Evolutionary conservation across 2,888 invertebrate species (phyloP).

Genomic region (Caradrina clavipalpis): DNA sequence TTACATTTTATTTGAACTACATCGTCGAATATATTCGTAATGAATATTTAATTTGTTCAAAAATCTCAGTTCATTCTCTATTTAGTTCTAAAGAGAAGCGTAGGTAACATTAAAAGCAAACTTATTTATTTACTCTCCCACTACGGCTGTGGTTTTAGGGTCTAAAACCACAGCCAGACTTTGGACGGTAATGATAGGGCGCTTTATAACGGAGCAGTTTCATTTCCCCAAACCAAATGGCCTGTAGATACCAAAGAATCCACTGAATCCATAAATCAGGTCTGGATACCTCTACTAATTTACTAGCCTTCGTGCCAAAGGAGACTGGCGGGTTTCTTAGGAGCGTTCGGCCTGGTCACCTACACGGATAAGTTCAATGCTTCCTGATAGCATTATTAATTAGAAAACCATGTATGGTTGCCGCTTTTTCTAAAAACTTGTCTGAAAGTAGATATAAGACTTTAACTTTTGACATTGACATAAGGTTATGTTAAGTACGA

Average conservation of each 20-base stretch:
- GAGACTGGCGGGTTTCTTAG: too few relatives aligned
- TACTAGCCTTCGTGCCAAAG: not conserved
- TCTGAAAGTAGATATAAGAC: too few relatives aligned
- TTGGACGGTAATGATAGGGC: slow-evolving; percentile 23
- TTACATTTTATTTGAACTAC: slow-evolving; percentile 15
- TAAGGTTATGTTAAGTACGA: too few relatives aligned
- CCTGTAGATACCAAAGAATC: slow-evolving; percentile 27
- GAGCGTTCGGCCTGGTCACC: too few relatives aligned
- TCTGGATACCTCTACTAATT: not conserved
- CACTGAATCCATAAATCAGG: slow-evolving; percentile 44
- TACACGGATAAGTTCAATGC: too few relatives aligned
- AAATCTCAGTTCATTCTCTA: slow-evolving; percentile 16
- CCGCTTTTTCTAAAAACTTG: too few relatives aligned
- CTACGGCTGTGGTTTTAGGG: slow-evolving; percentile 35
- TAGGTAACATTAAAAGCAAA: slow-evolving; percentile 15
- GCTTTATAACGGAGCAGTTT: slow-evolving; percentile 26
- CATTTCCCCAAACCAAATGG: slow-evolving; percentile 32
- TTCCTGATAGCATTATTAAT: too few relatives aligned
- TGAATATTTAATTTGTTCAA: slow-evolving; percentile 15
- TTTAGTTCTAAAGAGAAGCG: not conserved
- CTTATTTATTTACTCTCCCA: slow-evolving; percentile 8
- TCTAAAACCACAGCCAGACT: slow-evolving; percentile 14
- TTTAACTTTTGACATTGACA: too few relatives aligned
- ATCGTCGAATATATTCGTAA: slow-evolving; percentile 16
- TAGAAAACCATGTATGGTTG: too few relatives aligned